A percentile compares a stretch with the other conserved stretches of the same genome.
Evolutionary conservation across 1,140 invertebrate species (phyloP).

Genomic region (Mercenaria mercenaria): DNA sequence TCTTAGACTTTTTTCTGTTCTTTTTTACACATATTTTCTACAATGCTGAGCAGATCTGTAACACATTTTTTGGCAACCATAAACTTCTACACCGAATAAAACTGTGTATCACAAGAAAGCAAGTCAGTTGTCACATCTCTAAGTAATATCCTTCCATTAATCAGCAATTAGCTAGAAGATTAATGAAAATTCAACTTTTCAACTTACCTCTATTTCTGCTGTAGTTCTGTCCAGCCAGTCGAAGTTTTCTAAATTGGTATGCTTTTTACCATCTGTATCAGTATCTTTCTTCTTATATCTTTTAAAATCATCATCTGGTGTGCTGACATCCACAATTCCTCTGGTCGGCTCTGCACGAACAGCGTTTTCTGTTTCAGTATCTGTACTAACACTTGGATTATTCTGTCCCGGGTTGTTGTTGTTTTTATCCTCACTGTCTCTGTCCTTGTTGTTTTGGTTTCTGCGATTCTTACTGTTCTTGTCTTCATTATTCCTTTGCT

Average conservation of each 20-base stretch:
- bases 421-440: neutral
- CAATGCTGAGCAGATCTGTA: too few species aligned
- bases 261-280: neutral
- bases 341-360: neutral
- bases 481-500: neutral
- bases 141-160: too few species aligned
- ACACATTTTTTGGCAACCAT: too few species aligned
- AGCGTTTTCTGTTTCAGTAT: neutral
- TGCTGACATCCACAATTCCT: neutral
- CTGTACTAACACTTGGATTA: neutral
- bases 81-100: too few species aligned
- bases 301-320: conserved; percentile 18
- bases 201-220: neutral
- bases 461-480: neutral
- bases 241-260: neutral
- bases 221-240: neutral
- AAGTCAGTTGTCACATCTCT: too few species aligned
- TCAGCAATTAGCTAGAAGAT: too few species aligned
- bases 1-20: too few species aligned
- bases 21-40: too few species aligned
- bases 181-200: too few species aligned
- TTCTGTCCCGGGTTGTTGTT: neutral
- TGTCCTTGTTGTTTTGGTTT: neutral
- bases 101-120: too few species aligned
- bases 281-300: conserved; percentile 27